A percentile compares a stretch with the other conserved stretches of the same genome.
These are phyloP conservation scores for Sitobion miscanthi DNA, from an alignment of 1,140 invertebrate genomes.

Conservation along the genomic window DNA sequence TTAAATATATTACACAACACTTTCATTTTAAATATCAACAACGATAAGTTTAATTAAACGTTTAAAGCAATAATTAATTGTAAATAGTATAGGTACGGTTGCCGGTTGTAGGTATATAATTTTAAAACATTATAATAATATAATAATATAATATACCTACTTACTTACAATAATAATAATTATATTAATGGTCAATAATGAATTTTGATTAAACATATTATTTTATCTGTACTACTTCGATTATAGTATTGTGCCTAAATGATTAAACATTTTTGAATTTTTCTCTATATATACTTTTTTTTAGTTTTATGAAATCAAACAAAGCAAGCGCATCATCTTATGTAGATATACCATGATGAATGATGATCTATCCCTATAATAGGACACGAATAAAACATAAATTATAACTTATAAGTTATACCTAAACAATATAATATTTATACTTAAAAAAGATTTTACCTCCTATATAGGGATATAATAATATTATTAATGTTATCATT, in stretches of 20 bases:
- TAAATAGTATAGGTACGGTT: neutral
- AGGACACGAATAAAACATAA: neutral
- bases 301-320: neutral
- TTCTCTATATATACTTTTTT: neutral
- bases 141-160: neutral
- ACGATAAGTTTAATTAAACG: neutral
- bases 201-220: neutral
- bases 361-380: neutral
- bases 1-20: neutral
- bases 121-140: neutral
- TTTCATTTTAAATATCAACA: neutral
- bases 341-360: neutral
- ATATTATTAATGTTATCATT: slow-evolving; percentile 1
- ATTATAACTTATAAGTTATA: neutral
- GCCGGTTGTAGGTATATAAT: neutral
- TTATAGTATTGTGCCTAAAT: neutral
- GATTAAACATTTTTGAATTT: neutral
- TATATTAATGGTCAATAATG: neutral
- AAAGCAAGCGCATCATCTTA: neutral
- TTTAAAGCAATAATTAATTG: neutral
- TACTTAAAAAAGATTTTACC: neutral
- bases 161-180: neutral
- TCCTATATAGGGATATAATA: neutral
- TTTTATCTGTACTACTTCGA: neutral
- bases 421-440: neutral